A percentile compares a stretch with the other conserved stretches of the same genome.
These are phyloP conservation scores for Phoeniculus purpureus DNA, from an alignment of 2,797 vertebrate genomes.

Conservation along the genomic window DNA sequence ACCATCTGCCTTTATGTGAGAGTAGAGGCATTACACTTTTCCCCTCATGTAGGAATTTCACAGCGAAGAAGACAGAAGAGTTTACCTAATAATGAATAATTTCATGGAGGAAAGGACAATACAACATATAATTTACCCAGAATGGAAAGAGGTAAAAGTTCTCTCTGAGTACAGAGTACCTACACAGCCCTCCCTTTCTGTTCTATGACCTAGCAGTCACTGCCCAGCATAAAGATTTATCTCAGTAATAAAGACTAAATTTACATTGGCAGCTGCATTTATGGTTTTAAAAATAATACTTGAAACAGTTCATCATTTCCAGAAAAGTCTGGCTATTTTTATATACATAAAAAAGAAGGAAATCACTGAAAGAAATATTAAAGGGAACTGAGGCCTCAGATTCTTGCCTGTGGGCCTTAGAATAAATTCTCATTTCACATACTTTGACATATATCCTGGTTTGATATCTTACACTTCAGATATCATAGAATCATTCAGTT, in stretches of 20 bases:
- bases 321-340: neutral
- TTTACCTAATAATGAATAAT: neutral
- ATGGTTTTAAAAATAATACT: slow-evolving; percentile 6
- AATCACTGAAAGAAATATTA: neutral
- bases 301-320: neutral
- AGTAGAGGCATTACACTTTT: slow-evolving; percentile 19
- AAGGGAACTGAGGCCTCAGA: neutral
- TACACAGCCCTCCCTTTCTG: neutral
- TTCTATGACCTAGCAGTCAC: neutral
- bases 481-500: too few relatives aligned
- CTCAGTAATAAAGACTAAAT: neutral
- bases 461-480: neutral
- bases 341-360: neutral
- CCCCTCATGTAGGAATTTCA: neutral
- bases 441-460: neutral
- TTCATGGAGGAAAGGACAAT: neutral
- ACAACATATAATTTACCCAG: neutral
- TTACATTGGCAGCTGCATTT: neutral
- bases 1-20: slow-evolving; percentile 70
- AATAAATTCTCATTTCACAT: neutral
- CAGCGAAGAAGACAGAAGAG: neutral
- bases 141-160: neutral
- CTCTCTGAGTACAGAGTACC: neutral
- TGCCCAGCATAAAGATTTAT: neutral
- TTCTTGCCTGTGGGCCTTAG: neutral